phyloP scores from a whole-genome alignment of 2,797 vertebrate genomes.

The Pseudomugil tenellus region DNA sequence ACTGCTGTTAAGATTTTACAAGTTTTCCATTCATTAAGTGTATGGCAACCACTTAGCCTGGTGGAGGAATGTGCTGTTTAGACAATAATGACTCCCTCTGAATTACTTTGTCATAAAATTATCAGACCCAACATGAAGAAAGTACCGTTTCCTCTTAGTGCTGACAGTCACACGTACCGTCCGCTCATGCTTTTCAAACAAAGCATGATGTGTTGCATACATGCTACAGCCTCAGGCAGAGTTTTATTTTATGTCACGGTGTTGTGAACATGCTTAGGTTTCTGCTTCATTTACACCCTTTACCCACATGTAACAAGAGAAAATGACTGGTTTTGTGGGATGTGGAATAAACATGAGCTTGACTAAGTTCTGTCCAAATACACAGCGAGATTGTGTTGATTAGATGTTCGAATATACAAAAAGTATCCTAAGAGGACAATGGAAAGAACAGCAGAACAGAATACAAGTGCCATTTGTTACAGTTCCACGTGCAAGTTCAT shows the following conservation, averaged over 20 bases:
- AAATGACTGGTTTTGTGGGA: constrained; percentile 15
- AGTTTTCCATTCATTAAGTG: constrained; percentile 76
- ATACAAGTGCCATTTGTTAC: neutral
- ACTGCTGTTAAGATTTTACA: constrained; percentile 67
- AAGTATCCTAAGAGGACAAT: too few species aligned
- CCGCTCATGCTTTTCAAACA: constrained; percentile 33
- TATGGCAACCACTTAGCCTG: constrained; percentile 51
- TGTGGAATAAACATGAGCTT: neutral
- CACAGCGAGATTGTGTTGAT: neutral
- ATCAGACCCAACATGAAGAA: constrained; percentile 40
- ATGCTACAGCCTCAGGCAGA: constrained; percentile 31
- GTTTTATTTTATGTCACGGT: constrained; percentile 38
- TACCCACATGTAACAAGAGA: constrained; percentile 34
- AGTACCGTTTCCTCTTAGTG: constrained; percentile 24
- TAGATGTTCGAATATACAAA: neutral
- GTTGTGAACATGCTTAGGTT: constrained; percentile 30
- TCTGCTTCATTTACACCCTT: constrained; percentile 71
- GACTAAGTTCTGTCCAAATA: neutral
- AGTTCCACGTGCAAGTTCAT: neutral
- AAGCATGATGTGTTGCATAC: constrained; percentile 31
- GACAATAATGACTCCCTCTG: constrained; percentile 59
- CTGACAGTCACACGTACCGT: constrained; percentile 21
- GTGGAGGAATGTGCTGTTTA: constrained; percentile 68
- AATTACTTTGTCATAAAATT: constrained; percentile 68
- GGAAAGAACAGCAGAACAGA: neutral